These are phyloP conservation scores for Anaspis maculata DNA, from an alignment of 2,888 invertebrate genomes.

Conservation along the genomic window DNA sequence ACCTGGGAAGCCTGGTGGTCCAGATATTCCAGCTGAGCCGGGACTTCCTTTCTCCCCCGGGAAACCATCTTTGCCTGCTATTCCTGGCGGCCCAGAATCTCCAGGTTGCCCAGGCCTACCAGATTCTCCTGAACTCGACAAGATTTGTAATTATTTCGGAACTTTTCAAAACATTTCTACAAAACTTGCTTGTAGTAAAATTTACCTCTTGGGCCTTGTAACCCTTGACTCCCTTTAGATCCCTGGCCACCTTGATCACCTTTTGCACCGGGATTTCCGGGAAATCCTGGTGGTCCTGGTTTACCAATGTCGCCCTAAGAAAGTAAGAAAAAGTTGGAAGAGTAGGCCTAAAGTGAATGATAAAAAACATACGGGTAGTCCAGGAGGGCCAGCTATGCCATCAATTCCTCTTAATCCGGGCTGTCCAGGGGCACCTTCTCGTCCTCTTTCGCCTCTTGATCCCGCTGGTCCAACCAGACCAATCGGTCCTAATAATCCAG, in stretches of 20 bases:
- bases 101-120: constrained; percentile 72
- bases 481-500: constrained; percentile 62
- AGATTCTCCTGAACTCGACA: no score
- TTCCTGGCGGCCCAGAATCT: constrained; percentile 65
- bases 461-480: constrained; percentile 70
- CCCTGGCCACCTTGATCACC: constrained; percentile 70
- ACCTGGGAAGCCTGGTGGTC: constrained; percentile 77
- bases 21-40: constrained; percentile 63
- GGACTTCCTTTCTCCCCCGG: constrained; percentile 72
- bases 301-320: constrained; percentile 69
- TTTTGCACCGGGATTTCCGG: constrained; percentile 72
- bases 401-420: constrained; percentile 73
- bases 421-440: constrained; percentile 72
- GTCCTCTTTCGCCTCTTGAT: constrained; percentile 73
- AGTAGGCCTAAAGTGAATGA: no score
- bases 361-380: constrained; percentile 51
- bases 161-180: not conserved
- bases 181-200: constrained; percentile 34
- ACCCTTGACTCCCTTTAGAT: constrained; percentile 72
- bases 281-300: constrained; percentile 76
- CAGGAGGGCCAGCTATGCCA: constrained; percentile 71
- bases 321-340: constrained; percentile 1
- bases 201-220: constrained; percentile 72
- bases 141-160: constrained; percentile 24
- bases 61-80: constrained; percentile 72